These are phyloP conservation scores for Cheirogaleus major DNA, from an alignment of 2,797 vertebrate genomes.

Conservation along the genomic window DNA sequence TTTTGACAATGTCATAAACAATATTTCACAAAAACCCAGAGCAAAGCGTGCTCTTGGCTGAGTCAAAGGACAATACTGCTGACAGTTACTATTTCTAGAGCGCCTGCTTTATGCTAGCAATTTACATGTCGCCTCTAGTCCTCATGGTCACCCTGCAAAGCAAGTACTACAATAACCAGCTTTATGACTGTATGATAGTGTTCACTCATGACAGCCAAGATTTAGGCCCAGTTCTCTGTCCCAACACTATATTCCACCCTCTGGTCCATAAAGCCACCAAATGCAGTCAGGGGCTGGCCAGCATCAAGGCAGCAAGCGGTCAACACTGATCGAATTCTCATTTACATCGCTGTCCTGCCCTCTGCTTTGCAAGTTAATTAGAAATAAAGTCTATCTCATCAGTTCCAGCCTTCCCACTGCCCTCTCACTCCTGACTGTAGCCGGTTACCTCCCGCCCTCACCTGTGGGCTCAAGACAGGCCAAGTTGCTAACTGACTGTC, in stretches of 20 bases:
- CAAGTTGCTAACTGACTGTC: neutral
- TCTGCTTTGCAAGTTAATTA: neutral
- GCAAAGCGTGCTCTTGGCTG: neutral
- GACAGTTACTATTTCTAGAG: neutral
- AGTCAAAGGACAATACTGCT: neutral
- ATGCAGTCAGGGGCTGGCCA: neutral
- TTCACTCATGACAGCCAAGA: neutral
- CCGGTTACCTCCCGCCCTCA: neutral
- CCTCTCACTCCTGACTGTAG: neutral
- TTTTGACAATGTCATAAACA: conserved; percentile 47
- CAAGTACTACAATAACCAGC: neutral
- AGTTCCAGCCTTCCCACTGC: neutral
- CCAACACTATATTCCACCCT: neutral
- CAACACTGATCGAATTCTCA: neutral
- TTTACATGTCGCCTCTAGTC: neutral
- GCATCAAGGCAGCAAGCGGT: neutral
- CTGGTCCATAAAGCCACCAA: neutral
- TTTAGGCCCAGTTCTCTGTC: neutral
- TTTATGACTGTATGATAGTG: neutral
- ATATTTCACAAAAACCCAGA: conserved; percentile 52
- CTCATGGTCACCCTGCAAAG: neutral
- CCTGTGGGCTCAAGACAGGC: neutral
- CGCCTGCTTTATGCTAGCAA: neutral
- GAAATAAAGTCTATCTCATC: neutral
- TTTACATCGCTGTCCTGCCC: neutral